Conservation (phyloP, 2,797 vertebrate genomes). For the Tragopan temminckii region DNA sequence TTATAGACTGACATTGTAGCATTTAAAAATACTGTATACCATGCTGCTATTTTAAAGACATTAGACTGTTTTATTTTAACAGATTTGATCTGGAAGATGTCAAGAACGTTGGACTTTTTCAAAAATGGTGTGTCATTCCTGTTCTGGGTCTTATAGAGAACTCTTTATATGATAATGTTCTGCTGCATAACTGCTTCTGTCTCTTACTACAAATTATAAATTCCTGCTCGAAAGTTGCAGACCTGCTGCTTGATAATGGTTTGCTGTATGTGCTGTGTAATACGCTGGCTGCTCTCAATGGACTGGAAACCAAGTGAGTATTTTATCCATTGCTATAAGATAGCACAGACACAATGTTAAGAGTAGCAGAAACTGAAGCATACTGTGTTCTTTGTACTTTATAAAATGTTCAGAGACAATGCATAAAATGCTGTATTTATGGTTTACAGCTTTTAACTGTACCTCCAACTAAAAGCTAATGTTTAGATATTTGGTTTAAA, state of each 20-base stretch:
- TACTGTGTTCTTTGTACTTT: background rate
- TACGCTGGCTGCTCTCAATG: conserved; percentile 93
- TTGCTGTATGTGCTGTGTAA: conserved; percentile 97
- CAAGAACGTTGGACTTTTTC: conserved; percentile 91
- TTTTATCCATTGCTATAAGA: background rate
- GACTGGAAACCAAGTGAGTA: conserved; percentile 94
- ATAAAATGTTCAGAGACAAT: background rate
- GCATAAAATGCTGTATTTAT: background rate
- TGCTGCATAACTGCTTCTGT: conserved; percentile 93
- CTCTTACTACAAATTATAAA: conserved; percentile 95
- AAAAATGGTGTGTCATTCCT: conserved; percentile 94
- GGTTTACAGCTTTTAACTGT: background rate
- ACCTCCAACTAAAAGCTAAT: background rate
- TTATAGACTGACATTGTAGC: background rate
- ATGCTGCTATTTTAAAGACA: background rate
- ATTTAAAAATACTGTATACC: background rate
- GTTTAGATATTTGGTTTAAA: background rate
- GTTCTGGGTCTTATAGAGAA: conserved; percentile 95
- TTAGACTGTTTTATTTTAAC: conserved; percentile 17
- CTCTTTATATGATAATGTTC: conserved; percentile 92
- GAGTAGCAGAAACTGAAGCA: background rate
- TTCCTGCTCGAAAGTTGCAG: conserved; percentile 95
- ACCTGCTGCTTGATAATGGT: conserved; percentile 96
- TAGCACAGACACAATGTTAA: background rate
- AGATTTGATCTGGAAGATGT: conserved; percentile 95